Evolutionary conservation across 64 coral and sea anemone genomes (phyloP).

Genomic region (Dendronephthya gigantea): DNA sequence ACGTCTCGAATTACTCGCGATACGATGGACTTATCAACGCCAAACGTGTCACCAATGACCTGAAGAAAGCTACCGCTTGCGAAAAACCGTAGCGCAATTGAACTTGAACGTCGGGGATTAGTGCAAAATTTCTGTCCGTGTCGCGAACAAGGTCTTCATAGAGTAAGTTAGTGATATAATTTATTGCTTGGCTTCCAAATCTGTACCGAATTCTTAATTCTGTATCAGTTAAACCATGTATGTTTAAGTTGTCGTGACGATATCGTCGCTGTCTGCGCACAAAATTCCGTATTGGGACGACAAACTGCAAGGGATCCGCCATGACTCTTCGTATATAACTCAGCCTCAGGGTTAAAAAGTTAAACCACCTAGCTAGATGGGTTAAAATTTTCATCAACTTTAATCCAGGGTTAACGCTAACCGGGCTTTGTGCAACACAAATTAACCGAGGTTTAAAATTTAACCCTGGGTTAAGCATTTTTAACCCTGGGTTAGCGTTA

Average conservation of each 20-base stretch:
- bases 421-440: no score
- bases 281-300: not conserved
- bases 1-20: conserved; percentile 30
- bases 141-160: conserved; percentile 11
- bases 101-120: conserved; percentile 29
- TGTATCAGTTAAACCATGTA: conserved; percentile 23
- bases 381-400: conserved; percentile 39
- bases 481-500: no score
- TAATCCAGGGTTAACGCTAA: no score
- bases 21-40: conserved; percentile 36
- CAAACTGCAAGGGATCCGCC: conserved; percentile 20
- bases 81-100: conserved; percentile 35
- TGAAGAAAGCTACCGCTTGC: conserved; percentile 33
- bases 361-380: conserved; percentile 40
- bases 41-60: conserved; percentile 44
- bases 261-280: conserved; percentile 20
- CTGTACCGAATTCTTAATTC: conserved; percentile 28
- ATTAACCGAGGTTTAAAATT: no score
- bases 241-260: conserved; percentile 12
- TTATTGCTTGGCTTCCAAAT: conserved; percentile 31
- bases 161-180: conserved; percentile 29
- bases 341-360: conserved; percentile 38
- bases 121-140: conserved; percentile 23
- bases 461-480: no score
- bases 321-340: conserved; percentile 35